Evolutionary conservation across 2,888 invertebrate species (phyloP).

Genomic region (Drosophila quinaria): DNA sequence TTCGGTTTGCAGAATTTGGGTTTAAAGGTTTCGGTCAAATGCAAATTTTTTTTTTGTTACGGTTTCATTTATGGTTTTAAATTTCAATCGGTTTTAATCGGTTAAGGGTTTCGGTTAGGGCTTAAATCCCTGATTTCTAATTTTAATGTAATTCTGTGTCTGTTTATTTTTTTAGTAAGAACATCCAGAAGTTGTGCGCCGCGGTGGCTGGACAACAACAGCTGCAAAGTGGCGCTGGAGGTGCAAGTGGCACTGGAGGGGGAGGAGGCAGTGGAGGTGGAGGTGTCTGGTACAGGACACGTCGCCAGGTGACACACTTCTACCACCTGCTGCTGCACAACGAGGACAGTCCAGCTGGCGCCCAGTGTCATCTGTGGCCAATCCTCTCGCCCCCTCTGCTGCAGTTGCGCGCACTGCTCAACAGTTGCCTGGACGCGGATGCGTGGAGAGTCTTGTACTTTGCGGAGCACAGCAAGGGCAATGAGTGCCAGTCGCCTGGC

Average conservation of each 20-base stretch:
- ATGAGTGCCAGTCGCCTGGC: constrained; percentile 81
- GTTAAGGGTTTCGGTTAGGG: too few relatives aligned
- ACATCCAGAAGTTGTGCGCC: constrained; percentile 78
- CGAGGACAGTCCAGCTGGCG: constrained; percentile 7
- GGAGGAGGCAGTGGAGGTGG: not conserved
- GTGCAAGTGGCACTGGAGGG: constrained; percentile 26
- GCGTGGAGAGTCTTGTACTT: constrained; percentile 77
- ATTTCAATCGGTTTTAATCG: too few relatives aligned
- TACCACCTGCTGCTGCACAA: constrained; percentile 74
- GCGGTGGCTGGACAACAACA: constrained; percentile 64
- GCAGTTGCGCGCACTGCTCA: constrained; percentile 72
- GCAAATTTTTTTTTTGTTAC: too few relatives aligned
- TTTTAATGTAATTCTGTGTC: too few relatives aligned
- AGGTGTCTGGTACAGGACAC: constrained; percentile 60
- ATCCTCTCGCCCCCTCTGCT: constrained; percentile 47
- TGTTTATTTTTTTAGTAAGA: constrained; percentile 63
- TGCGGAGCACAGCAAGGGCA: constrained; percentile 82
- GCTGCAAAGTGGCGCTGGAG: constrained; percentile 38
- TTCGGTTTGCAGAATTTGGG: too few relatives aligned
- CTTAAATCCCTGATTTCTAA: too few relatives aligned
- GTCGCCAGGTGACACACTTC: constrained; percentile 79
- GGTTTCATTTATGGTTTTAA: too few relatives aligned
- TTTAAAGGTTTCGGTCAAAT: too few relatives aligned
- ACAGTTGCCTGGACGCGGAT: constrained; percentile 69
- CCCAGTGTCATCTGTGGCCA: constrained; percentile 40